phyloP scores from a whole-genome alignment of 2,888 invertebrate species.

The Lomographa bimaculata region DNA sequence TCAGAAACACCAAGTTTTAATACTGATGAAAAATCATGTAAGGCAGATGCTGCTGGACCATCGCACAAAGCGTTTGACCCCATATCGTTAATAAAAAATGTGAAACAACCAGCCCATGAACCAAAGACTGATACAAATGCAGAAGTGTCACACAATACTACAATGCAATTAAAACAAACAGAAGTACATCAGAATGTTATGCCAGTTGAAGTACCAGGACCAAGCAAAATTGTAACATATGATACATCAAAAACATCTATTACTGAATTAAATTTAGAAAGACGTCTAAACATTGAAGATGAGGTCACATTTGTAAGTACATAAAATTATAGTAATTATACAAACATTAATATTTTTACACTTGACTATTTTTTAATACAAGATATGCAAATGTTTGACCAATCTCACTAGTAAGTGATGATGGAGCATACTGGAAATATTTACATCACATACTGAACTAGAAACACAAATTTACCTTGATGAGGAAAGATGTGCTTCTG shows the following conservation, averaged over 20 bases:
- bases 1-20: slow-evolving; percentile 27
- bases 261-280: slow-evolving; percentile 59
- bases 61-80: slow-evolving; percentile 46
- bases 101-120: slow-evolving; percentile 15
- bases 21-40: slow-evolving; percentile 3
- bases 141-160: slow-evolving; percentile 13
- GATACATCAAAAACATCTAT: slow-evolving; percentile 34
- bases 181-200: too few relatives aligned
- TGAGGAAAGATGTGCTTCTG: too few relatives aligned
- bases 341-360: too few relatives aligned
- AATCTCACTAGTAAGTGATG: too few relatives aligned
- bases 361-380: background rate
- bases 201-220: slow-evolving; percentile 5
- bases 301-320: slow-evolving; percentile 75
- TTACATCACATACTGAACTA: too few relatives aligned
- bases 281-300: slow-evolving; percentile 70
- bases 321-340: too few relatives aligned
- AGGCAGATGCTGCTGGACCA: slow-evolving; percentile 33
- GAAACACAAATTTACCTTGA: too few relatives aligned
- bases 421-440: too few relatives aligned
- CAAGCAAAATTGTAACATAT: slow-evolving; percentile 11
- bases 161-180: background rate
- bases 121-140: slow-evolving; percentile 14
- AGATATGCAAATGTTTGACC: too few relatives aligned
- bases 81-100: slow-evolving; percentile 45